Evolutionary conservation across 2,888 invertebrate species (phyloP).

Genomic region (Drosophila atroscutellata): DNA sequence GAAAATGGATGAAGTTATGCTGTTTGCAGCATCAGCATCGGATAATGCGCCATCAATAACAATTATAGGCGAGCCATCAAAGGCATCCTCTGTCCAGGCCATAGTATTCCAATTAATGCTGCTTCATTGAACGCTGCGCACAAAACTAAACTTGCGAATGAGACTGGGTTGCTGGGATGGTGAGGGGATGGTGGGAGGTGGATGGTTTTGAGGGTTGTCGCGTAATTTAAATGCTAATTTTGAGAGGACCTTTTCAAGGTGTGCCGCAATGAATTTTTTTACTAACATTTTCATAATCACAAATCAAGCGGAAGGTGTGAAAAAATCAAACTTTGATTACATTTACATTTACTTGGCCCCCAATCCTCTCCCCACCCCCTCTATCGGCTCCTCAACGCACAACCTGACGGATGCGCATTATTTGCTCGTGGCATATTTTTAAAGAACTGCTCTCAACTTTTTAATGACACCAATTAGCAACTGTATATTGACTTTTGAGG

Average conservation of each 20-base stretch:
- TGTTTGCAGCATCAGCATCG: constrained; percentile 15
- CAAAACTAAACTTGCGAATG: constrained; percentile 42
- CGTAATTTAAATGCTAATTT: constrained; percentile 80
- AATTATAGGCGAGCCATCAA: constrained; percentile 64
- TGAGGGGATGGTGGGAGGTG: background rate
- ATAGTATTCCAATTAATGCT: constrained; percentile 74
- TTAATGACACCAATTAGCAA: constrained; percentile 78
- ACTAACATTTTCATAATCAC: constrained; percentile 68
- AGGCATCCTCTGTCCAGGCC: constrained; percentile 58
- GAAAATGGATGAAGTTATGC: constrained; percentile 15
- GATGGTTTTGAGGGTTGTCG: constrained; percentile 7
- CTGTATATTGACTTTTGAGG: constrained; percentile 6
- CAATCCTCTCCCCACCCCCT: background rate
- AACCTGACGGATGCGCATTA: constrained; percentile 55
- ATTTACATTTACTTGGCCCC: constrained; percentile 59
- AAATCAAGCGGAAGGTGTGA: constrained; percentile 70
- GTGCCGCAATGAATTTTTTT: constrained; percentile 54
- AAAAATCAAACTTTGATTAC: constrained; percentile 71
- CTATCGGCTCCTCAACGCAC: background rate
- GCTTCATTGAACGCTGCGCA: constrained; percentile 67
- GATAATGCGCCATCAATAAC: constrained; percentile 74
- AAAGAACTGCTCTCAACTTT: constrained; percentile 60
- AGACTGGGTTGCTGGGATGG: background rate
- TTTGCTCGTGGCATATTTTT: constrained; percentile 47
- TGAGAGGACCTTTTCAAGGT: constrained; percentile 53